A percentile compares a stretch with the other conserved stretches of the same genome.
Conservation (phyloP, 2,797 vertebrate genomes). For the Enteromius unitaeniatus region DNA sequence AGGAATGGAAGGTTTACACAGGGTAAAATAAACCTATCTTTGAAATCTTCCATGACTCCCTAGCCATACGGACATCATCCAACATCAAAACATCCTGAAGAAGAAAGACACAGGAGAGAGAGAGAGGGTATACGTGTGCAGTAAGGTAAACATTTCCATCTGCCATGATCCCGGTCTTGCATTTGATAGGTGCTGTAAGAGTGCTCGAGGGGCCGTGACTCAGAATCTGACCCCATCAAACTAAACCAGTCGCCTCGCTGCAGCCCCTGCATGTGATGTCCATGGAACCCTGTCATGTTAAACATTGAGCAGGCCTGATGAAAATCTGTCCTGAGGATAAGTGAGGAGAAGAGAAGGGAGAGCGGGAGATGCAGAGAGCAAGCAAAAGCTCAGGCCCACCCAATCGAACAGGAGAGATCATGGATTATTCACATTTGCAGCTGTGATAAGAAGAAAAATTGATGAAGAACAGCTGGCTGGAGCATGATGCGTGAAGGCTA, state of each 20-base stretch:
- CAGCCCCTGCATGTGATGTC: slow-evolving; percentile 53
- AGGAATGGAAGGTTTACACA: slow-evolving; percentile 66
- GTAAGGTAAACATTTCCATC: slow-evolving; percentile 62
- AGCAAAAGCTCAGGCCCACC: slow-evolving; percentile 65
- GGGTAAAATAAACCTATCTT: slow-evolving; percentile 62
- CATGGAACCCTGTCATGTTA: slow-evolving; percentile 58
- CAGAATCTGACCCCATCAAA: slow-evolving; percentile 64
- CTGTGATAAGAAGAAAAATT: slow-evolving; percentile 77
- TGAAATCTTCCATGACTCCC: slow-evolving; percentile 34
- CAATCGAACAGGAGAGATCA: slow-evolving; percentile 72
- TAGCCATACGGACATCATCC: not conserved
- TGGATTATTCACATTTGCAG: slow-evolving; percentile 83
- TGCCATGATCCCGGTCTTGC: slow-evolving; percentile 54
- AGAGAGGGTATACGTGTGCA: slow-evolving; percentile 48
- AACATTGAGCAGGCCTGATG: slow-evolving; percentile 59
- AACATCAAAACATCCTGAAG: slow-evolving; percentile 13
- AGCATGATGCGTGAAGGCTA: slow-evolving; percentile 55
- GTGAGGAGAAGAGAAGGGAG: slow-evolving; percentile 48
- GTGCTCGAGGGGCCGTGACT: slow-evolving; percentile 53
- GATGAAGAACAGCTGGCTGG: slow-evolving; percentile 81
- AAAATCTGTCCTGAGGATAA: slow-evolving; percentile 57
- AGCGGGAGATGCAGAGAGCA: slow-evolving; percentile 63
- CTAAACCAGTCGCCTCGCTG: slow-evolving; percentile 62
- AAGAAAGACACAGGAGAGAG: not conserved
- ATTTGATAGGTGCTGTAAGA: slow-evolving; percentile 60